Conservation (phyloP, 2,888 invertebrate species). For the Petrolisthes cinctipes region DNA sequence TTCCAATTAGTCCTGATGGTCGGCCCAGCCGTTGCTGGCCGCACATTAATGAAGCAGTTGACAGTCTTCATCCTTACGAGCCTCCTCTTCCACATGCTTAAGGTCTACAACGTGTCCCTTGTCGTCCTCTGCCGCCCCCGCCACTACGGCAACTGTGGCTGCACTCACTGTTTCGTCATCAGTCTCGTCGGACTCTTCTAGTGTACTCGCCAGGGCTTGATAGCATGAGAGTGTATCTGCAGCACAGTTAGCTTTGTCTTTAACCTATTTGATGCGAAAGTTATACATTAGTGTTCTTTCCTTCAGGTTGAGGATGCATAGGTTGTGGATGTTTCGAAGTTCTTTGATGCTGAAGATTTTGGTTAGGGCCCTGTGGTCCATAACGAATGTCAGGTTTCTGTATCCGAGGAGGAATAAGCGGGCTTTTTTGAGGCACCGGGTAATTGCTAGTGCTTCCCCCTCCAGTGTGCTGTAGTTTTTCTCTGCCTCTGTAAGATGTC, state of each 20-base stretch:
- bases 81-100: neutral
- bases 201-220: neutral
- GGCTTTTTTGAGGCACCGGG: constrained; percentile 5
- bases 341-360: constrained; percentile 9
- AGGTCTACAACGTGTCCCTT: neutral
- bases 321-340: constrained; percentile 11
- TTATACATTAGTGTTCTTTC: constrained; percentile 11
- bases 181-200: neutral
- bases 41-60: neutral
- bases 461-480: neutral
- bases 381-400: constrained; percentile 3
- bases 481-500: neutral
- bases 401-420: constrained; percentile 18
- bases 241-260: constrained; percentile 10
- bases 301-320: too few species aligned
- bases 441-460: neutral
- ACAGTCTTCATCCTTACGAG: neutral
- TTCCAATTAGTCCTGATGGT: neutral
- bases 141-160: neutral
- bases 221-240: constrained; percentile 1
- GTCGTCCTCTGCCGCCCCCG: neutral
- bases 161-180: neutral
- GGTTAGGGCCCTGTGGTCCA: constrained; percentile 20
- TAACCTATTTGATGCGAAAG: constrained; percentile 15
- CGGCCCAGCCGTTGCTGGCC: neutral